Evolutionary conservation across 2,113 vertebrate genomes (phyloP).

Genomic region (Laterallus jamaicensis): DNA sequence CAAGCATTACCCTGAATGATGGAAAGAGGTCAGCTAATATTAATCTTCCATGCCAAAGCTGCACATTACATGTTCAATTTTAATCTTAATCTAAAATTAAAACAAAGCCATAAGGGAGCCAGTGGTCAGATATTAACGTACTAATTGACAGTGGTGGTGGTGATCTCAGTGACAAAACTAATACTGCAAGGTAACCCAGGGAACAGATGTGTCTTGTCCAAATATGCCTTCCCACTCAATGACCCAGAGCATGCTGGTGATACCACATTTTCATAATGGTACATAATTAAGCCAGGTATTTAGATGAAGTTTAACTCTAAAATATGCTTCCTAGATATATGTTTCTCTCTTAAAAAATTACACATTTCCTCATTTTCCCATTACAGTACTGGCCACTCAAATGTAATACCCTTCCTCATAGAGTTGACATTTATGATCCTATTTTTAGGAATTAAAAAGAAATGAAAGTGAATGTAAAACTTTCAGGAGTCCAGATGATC

Average conservation of each 20-base stretch:
- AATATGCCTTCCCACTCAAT: not conserved
- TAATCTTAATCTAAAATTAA: not conserved
- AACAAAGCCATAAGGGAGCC: not conserved
- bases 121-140: not conserved
- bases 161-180: not conserved
- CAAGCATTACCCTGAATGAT: not conserved
- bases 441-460: not conserved
- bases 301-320: not conserved
- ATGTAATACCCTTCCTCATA: not conserved
- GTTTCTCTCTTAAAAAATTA: not conserved
- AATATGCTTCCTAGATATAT: not conserved
- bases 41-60: not conserved
- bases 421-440: not conserved
- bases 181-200: not conserved
- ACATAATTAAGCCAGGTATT: not conserved
- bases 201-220: not conserved
- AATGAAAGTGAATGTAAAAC: not conserved
- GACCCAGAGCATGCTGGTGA: not conserved
- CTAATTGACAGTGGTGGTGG: not conserved
- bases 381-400: not conserved
- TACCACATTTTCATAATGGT: rapidly evolving
- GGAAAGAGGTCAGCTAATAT: not conserved
- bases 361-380: not conserved
- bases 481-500: not conserved
- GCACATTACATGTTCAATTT: not conserved